Percentiles rank a stretch among this genome's conserved stretches.
Evolutionary conservation across 2,797 vertebrate genomes (phyloP).

Genomic region (Etheostoma nigrum): DNA sequence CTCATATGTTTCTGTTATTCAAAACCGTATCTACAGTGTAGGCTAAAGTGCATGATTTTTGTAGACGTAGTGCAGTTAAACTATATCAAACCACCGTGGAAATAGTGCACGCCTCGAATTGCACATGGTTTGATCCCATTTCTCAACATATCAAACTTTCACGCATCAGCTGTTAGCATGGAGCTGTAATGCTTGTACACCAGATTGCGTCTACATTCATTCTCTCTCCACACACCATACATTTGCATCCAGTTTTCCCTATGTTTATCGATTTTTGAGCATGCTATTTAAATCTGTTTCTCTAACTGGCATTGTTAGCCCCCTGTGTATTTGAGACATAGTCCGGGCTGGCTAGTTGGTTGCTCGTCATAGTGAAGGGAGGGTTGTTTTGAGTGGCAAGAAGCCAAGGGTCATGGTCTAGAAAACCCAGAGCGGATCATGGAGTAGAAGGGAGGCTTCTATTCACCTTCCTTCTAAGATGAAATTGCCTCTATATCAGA

Average conservation of each 20-base stretch:
- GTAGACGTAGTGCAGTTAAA: background rate
- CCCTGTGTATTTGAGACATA: background rate
- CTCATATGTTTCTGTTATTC: constrained; percentile 6
- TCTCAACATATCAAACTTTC: constrained; percentile 4
- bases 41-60: constrained; percentile 5
- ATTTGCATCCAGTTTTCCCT: background rate
- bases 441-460: too few relatives aligned
- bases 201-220: constrained; percentile 8
- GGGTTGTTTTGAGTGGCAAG: constrained; percentile 19
- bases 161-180: constrained; percentile 7
- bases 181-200: constrained; percentile 4
- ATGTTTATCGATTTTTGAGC: background rate
- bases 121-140: constrained; percentile 2
- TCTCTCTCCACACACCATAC: background rate
- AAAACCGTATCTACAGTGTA: background rate
- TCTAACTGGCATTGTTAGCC: background rate
- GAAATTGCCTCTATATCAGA: constrained; percentile 40
- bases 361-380: background rate
- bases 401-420: constrained; percentile 39
- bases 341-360: background rate
- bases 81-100: background rate
- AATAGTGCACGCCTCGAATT: background rate
- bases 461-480: constrained; percentile 19
- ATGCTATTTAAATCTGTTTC: background rate
- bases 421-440: constrained; percentile 49